A percentile compares a stretch with the other conserved stretches of the same genome.
These are phyloP conservation scores for Spatulosminthurus flaviceps DNA, from an alignment of 2,888 invertebrate species.

Conservation along the genomic window DNA sequence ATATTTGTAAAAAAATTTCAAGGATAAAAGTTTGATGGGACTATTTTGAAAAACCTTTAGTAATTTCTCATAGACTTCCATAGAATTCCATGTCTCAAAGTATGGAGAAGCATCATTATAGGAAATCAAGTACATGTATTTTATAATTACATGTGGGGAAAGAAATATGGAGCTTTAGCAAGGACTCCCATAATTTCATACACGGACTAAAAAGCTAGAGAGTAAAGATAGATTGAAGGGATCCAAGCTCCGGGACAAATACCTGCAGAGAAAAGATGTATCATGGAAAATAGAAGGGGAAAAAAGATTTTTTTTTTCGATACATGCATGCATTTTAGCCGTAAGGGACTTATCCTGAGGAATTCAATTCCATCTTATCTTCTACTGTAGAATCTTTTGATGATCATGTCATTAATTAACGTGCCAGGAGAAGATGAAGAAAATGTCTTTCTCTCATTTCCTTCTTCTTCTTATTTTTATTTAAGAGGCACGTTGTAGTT, in stretches of 20 bases:
- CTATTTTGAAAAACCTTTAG: too few relatives aligned
- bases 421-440: slow-evolving; percentile 56
- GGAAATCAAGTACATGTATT: not conserved
- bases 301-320: not conserved
- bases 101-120: not conserved
- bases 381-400: slow-evolving; percentile 50
- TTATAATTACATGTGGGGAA: not conserved
- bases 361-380: slow-evolving; percentile 41
- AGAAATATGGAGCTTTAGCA: too few relatives aligned
- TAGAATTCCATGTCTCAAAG: too few relatives aligned
- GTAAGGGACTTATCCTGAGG: slow-evolving; percentile 19
- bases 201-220: too few relatives aligned
- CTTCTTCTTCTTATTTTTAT: slow-evolving; percentile 25
- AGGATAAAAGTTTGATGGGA: too few relatives aligned
- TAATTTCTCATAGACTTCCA: too few relatives aligned
- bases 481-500: slow-evolving; percentile 25
- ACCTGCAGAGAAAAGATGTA: slow-evolving; percentile 44
- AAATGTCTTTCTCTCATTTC: slow-evolving; percentile 3
- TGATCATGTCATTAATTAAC: slow-evolving; percentile 61
- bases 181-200: too few relatives aligned
- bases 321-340: slow-evolving; percentile 31
- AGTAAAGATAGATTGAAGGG: slow-evolving; percentile 36
- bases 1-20: too few relatives aligned
- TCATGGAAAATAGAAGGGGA: slow-evolving; percentile 40
- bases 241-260: slow-evolving; percentile 49